phyloP scores from a whole-genome alignment of 2,888 invertebrate genomes.

The Ornithoptera priamus region DNA sequence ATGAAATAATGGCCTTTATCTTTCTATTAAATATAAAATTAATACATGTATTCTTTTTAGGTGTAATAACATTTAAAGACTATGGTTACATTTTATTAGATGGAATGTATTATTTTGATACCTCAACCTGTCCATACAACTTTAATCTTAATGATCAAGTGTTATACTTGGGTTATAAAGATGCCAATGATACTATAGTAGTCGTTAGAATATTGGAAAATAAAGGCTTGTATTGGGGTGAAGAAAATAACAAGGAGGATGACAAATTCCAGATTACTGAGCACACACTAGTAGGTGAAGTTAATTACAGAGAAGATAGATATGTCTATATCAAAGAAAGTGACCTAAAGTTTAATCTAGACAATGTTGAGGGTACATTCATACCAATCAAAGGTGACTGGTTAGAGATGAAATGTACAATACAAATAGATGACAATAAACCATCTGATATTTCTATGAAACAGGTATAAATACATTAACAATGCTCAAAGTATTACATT shows the following conservation, averaged over 20 bases:
- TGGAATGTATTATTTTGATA: constrained; percentile 77
- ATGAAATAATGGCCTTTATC: not conserved
- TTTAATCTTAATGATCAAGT: constrained; percentile 78
- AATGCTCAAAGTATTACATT: not conserved
- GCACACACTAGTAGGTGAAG: constrained; percentile 62
- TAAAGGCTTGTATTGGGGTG: constrained; percentile 75
- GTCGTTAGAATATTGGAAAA: constrained; percentile 81
- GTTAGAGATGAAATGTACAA: constrained; percentile 81
- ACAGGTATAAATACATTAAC: constrained; percentile 45
- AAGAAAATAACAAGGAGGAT: constrained; percentile 54
- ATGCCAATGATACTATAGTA: constrained; percentile 62
- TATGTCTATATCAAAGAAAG: constrained; percentile 73
- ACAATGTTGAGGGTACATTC: constrained; percentile 82
- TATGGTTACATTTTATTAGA: constrained; percentile 80
- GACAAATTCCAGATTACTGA: constrained; percentile 53
- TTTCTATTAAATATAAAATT: not conserved
- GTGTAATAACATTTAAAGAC: constrained; percentile 80
- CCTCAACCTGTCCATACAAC: constrained; percentile 49
- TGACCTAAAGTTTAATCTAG: constrained; percentile 81
- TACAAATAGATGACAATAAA: constrained; percentile 81
- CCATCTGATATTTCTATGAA: constrained; percentile 66
- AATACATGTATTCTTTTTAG: constrained; percentile 50
- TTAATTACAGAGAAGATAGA: constrained; percentile 55
- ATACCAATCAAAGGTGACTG: constrained; percentile 86
- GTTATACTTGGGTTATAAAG: constrained; percentile 77